Evolutionary conservation across 2,113 vertebrate genomes (phyloP), one percentile per base, ranked within the genome.

Genomic region (Sinocyclocheilus anshuiensis): DNA sequence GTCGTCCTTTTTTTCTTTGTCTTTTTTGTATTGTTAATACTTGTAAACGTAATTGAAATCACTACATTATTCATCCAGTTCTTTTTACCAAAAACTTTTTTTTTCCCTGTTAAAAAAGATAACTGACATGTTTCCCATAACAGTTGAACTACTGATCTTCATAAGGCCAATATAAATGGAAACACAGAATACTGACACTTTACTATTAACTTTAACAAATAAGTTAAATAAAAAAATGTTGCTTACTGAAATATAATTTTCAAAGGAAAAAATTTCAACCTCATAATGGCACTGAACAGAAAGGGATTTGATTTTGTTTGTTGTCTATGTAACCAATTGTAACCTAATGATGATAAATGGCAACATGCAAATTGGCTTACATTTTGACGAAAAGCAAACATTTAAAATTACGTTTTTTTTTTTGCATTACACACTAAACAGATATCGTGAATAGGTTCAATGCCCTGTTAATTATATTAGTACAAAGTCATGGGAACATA

Each of bases 401-500:
- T 74, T 42, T 42, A 20, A 74, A 74, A 42, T 72, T 42, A 12
- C 1, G 4, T 72, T 6, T 36, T 69, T 36, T 69, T 2, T 33
- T 72, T 72, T 39, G 33, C 18, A 72, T 42, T 72, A 42, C 69
- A 72, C 69, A 42, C 4, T 42, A 42, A 74, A 74, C 71, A 12
- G 36, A 74, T 74, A 42, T 74, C 1, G 4, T 74, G 9, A 11
- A 39, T 42, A 42, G 22, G 20, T 72, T n/a, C 36, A 74, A 4
- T 74, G 65, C 42, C 20, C 20, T 65, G 10, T 39, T 39, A 72
- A 72, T 72, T 72, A 72, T 72, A 72, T 72, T 16, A 55, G 75
- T 10, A 55, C 16, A 9, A 55, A 55, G 7, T 50, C 42, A 77
- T 33, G 8, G 7, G 24, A 55, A 77, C 24, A 77, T 9, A 20